Percentiles rank a stretch among this genome's conserved stretches.
Evolutionary conservation across 2,113 vertebrate species (phyloP).

Genomic region (Gulo gulo): DNA sequence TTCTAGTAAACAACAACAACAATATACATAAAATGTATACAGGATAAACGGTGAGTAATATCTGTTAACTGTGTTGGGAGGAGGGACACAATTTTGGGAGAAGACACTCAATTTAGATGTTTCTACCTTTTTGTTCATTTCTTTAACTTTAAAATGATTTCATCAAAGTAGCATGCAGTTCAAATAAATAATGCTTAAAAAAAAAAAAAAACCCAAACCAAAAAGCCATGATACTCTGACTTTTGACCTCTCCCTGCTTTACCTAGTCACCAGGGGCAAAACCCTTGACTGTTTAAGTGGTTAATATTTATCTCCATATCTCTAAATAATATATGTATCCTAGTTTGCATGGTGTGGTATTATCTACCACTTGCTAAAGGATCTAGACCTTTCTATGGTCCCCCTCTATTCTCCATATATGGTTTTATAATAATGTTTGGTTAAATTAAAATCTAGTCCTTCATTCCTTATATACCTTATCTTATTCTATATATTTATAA

Average conservation of each 20-base stretch:
- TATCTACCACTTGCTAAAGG: not conserved
- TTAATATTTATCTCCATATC: not conserved
- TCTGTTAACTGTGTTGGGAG: not conserved
- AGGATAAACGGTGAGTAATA: not conserved
- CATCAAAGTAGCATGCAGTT: not conserved
- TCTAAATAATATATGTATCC: not conserved
- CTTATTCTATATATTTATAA: not conserved
- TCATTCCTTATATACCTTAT: not conserved
- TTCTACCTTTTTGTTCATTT: not conserved
- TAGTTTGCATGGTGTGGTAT: not conserved
- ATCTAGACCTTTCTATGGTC: not conserved
- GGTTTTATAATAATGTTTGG: not conserved
- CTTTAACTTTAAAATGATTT: slow-evolving; percentile 7
- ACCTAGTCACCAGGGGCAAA: not conserved
- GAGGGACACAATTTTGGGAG: not conserved
- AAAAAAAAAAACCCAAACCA: not conserved
- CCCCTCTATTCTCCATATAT: not conserved
- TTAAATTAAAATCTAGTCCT: not conserved
- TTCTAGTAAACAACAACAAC: not conserved
- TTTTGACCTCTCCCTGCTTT: not conserved
- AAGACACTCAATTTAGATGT: not conserved
- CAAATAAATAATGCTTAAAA: not conserved
- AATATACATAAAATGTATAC: not conserved
- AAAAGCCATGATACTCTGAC: not conserved
- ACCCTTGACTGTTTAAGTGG: not conserved